Base-by-base conservation (phyloP, 1,140 invertebrate species). In the Cecropterus lyciades region DNA sequence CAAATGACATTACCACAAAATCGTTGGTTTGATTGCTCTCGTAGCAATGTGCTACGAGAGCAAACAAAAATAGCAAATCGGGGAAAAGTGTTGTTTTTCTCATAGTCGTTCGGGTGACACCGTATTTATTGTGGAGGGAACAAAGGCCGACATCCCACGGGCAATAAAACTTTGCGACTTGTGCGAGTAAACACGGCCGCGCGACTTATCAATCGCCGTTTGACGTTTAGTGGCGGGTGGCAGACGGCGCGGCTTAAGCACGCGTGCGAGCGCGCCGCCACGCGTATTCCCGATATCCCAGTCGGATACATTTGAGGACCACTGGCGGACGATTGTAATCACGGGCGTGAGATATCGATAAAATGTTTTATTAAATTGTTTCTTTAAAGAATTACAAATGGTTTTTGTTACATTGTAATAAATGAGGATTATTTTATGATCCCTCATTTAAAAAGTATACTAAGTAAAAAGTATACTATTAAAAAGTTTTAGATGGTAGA, bases 61-160 rank as follows among this genome's bases (percentile, higher is more conserved):
- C 67, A 74, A 77, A 73, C 62, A 49, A 24, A 17, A 49, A 77
- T 49, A 42, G 56, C 64, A 52, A 52, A 72, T 59, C 43, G 63
- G 70, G 72, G 62, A 74, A 82, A 82, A 79, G 77, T 84, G 80
- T 82, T 82, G 70, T 79, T 72, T 84, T 82, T n/a, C 84, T 76
- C 82, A 84, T 69, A 46, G 56, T 68, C 69, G 1, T 55, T 67
- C 68, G 67, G 69, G 65, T 70, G 75, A 75, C 73, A 69, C 37
- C n/a, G 69, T 79, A 75, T 82, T 80, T 77, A 80, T 78, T 77
- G 75, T 69, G 67, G 63, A 57, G 65, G 67, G 67, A 79, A 80
- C 75, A 80, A 77, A 73, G 67, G 65, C 45, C 67, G 52, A 82
- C 84, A 82, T 77, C 75, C 82, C 82, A 80, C 76, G 77, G 75